phyloP scores from a whole-genome alignment of 64 coral and sea anemone species.

The Anthopleura sola region DNA sequence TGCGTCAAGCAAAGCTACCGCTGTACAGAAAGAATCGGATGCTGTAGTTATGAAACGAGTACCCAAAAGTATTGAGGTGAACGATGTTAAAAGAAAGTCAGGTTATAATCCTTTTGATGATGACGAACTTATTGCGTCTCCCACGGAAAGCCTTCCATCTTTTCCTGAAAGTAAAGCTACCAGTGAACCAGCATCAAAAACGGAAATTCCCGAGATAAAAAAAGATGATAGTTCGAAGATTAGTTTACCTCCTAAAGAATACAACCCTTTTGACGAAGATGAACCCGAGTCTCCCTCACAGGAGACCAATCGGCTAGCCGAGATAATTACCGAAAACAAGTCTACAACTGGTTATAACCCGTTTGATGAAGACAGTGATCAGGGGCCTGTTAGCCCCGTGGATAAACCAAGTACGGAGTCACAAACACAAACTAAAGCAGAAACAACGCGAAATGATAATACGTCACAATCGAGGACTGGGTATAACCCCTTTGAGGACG shows the following conservation, averaged over 20 bases:
- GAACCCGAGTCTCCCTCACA: not conserved
- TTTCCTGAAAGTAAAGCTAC: not conserved
- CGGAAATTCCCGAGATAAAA: not conserved
- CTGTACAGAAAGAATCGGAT: not conserved
- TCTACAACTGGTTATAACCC: slow-evolving; percentile 52
- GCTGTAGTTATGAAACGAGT: not conserved
- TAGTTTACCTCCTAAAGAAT: slow-evolving; percentile 34
- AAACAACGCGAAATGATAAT: slow-evolving; percentile 31
- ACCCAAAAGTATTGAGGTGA: not conserved
- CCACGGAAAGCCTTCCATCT: not conserved
- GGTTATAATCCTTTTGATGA: slow-evolving; percentile 91
- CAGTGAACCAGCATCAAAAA: not conserved
- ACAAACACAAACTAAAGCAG: not conserved
- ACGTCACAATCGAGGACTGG: not conserved
- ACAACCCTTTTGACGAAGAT: slow-evolving; percentile 81
- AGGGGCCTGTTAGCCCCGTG: not conserved
- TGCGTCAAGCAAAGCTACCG: not conserved
- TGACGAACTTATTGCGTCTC: slow-evolving; percentile 31
- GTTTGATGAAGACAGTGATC: slow-evolving; percentile 68
- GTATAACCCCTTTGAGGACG: slow-evolving; percentile 88
- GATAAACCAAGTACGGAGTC: not conserved
- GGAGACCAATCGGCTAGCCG: not conserved
- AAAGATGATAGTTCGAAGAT: not conserved
- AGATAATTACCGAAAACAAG: slow-evolving; percentile 9
- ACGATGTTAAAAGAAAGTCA: not conserved